These are phyloP conservation scores for Picathartes gymnocephalus DNA, from an alignment of 2,113 vertebrate species.

Conservation along the genomic window DNA sequence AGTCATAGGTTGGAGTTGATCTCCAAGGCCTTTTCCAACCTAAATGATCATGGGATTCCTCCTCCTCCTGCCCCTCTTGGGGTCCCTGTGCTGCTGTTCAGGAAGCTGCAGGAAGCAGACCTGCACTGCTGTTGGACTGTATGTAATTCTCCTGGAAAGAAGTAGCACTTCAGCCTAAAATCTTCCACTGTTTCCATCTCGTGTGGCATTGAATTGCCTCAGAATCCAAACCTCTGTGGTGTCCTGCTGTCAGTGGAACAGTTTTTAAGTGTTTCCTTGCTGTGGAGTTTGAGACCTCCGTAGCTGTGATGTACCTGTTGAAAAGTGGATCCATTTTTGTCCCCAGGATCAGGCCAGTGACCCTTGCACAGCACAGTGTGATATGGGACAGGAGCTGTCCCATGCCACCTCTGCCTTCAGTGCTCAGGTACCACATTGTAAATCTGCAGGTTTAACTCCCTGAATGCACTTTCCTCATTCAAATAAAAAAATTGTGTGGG, in stretches of 20 bases:
- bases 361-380: accelerated
- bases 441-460: neutral
- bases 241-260: neutral
- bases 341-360: neutral
- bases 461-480: neutral
- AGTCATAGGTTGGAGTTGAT: accelerated
- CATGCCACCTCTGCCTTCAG: neutral
- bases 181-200: neutral
- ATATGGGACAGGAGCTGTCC: accelerated
- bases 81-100: neutral
- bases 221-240: neutral
- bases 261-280: neutral
- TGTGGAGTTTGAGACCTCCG: accelerated
- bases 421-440: accelerated
- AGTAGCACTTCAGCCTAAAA: neutral
- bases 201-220: accelerated
- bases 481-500: neutral
- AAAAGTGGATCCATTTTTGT: neutral
- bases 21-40: neutral
- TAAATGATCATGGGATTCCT: neutral
- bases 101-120: neutral
- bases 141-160: neutral
- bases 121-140: neutral
- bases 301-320: neutral
- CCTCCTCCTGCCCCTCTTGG: neutral